Evolutionary conservation across 1,140 invertebrate genomes (phyloP), one percentile per base, ranked within the genome.

Genomic region (Campoletis sonorensis): DNA sequence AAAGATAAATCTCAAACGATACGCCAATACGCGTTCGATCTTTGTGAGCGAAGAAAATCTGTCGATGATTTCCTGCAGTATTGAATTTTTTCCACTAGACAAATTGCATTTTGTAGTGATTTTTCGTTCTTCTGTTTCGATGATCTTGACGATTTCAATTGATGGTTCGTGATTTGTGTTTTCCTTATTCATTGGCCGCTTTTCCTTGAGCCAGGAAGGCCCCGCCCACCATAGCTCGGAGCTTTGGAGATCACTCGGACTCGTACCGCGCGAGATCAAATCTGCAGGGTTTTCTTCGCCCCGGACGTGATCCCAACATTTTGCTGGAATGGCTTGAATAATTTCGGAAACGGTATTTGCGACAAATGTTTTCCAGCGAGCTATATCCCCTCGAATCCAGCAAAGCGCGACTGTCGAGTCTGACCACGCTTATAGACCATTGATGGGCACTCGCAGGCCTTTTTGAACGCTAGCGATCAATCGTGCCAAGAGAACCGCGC

Each of bases 401-500:
- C 84, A 83, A 5, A 90, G 80, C 0, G 85, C 85, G 4, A 88
- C 85, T 71, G 82, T 81, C 11, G 87, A 88, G 79, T 90, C 88
- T 0, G 85, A 81, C 87, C 88, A 89, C 4, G 27, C 18, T 45
- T n/a, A n/a, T n/a, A n/a, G n/a, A n/a, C n/a, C n/a, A n/a, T n/a
- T n/a, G n/a, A n/a, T n/a, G n/a, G n/a, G n/a, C n/a, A n/a, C n/a
- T n/a, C n/a, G n/a, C n/a, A n/a, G n/a, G 30, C 27, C 15, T 21
- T 27, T 45, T 64, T 73, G 10, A 21, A 88, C 80, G 75, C 86
- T 86, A 15, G 85, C 23, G 18, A 91, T 51, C 71, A 91, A 72
- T 13, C 87, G 86, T 5, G 89, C 80, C 2, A 92, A 79, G 18
- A 93, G 70, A 1, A 88, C 64, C 10, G 92, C 92, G 11, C 87